Conservation (phyloP, 2,113 vertebrate species). For the Microtus pennsylvanicus region DNA sequence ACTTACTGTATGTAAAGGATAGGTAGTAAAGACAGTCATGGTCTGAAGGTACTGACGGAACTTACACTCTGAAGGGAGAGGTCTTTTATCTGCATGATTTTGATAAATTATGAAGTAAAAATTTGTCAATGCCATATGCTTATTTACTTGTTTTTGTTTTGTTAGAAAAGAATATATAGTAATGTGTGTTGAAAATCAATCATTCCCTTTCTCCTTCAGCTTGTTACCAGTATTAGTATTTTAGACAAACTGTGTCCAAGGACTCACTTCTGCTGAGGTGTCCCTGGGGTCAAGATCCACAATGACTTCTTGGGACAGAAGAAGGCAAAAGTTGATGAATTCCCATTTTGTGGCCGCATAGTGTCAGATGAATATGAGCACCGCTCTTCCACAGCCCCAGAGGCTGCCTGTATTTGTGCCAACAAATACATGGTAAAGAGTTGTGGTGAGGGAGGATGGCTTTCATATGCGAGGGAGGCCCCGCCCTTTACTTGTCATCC, state of each 20-base stretch:
- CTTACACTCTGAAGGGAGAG: background rate
- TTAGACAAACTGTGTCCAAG: background rate
- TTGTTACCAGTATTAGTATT: background rate
- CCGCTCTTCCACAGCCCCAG: background rate
- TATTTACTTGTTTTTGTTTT: background rate
- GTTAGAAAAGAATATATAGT: slow-evolving; percentile 12
- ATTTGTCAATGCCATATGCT: background rate
- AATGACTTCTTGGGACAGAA: background rate
- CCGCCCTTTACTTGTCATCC: background rate
- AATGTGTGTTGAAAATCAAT: background rate
- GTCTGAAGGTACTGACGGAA: background rate
- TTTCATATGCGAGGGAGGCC: background rate
- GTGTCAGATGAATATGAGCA: background rate
- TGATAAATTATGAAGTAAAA: slow-evolving; percentile 45
- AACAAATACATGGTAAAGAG: background rate
- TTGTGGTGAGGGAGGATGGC: background rate
- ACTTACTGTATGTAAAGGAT: background rate
- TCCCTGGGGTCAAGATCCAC: background rate
- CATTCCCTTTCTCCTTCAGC: background rate
- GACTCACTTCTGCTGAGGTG: background rate
- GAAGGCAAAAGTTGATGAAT: background rate
- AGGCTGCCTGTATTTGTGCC: background rate
- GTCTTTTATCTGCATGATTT: slow-evolving; percentile 17
- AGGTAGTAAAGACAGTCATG: background rate
- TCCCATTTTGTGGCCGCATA: background rate